Conservation (phyloP, 1,140 invertebrate genomes). For the Hypsibius dujardini region DNA sequence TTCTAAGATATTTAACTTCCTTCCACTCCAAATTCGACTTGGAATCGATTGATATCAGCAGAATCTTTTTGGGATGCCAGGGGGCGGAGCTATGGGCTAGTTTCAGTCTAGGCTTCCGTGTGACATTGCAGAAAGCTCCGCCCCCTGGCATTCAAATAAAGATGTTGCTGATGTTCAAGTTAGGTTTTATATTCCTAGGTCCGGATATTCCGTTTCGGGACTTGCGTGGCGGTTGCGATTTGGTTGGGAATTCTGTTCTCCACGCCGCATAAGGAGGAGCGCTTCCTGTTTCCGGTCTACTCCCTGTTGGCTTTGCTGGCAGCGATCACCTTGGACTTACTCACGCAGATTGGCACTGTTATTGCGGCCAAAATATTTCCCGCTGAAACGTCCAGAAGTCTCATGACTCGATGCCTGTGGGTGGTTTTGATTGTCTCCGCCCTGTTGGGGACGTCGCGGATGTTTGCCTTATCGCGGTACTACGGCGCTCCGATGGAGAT, state of each 20-base stretch:
- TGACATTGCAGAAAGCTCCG: no score
- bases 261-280: slow-evolving; percentile 78
- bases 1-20: no score
- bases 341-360: slow-evolving; percentile 42
- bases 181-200: slow-evolving; percentile 12
- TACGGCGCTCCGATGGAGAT: slow-evolving; percentile 80
- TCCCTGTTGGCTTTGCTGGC: slow-evolving; percentile 69
- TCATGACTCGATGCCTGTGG: background rate
- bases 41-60: no score
- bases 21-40: no score
- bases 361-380: slow-evolving; percentile 11
- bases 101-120: no score
- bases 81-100: no score
- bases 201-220: slow-evolving; percentile 15
- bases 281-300: slow-evolving; percentile 93
- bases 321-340: slow-evolving; percentile 57
- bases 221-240: slow-evolving; percentile 30
- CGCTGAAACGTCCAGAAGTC: background rate
- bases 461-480: slow-evolving; percentile 33
- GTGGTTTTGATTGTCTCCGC: slow-evolving; percentile 22
- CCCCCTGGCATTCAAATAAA: no score
- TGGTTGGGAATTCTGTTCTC: slow-evolving; percentile 77
- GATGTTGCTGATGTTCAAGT: background rate
- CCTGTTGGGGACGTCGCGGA: slow-evolving; percentile 20
- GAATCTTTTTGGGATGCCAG: no score